phyloP scores from a whole-genome alignment of 2,113 vertebrate species.

The Brienomyrus brachyistius region DNA sequence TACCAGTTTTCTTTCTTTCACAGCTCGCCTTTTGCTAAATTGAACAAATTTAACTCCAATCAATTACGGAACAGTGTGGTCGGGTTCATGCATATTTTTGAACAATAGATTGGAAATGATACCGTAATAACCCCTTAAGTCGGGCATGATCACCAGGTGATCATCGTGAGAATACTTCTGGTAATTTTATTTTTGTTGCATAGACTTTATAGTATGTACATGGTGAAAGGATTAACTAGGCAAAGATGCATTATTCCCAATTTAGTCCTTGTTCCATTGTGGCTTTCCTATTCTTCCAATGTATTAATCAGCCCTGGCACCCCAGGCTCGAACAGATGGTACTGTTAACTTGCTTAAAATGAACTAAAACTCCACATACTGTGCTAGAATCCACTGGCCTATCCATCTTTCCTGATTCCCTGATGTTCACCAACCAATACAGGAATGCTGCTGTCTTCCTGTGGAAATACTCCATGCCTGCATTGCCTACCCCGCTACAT shows the following conservation, averaged over 20 bases:
- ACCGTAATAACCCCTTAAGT: background rate
- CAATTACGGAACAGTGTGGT: background rate
- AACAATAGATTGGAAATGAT: conserved; percentile 1
- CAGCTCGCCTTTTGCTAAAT: background rate
- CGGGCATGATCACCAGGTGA: background rate
- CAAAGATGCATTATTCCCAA: conserved; percentile 48
- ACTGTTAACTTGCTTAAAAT: conserved; percentile 56
- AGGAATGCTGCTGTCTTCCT: conserved; percentile 50
- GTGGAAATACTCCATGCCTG: conserved; percentile 45
- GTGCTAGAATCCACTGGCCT: conserved; percentile 50
- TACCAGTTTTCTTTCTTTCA: background rate
- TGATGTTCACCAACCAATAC: conserved; percentile 48
- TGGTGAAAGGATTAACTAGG: conserved; percentile 60
- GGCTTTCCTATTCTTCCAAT: conserved; percentile 57
- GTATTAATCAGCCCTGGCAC: conserved; percentile 67
- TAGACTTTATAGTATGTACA: conserved; percentile 61
- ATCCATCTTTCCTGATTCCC: conserved; percentile 50
- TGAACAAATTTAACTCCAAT: background rate
- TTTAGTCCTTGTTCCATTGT: conserved; percentile 47
- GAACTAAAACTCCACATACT: conserved; percentile 51
- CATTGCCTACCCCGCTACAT: conserved; percentile 35
- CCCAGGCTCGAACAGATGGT: conserved; percentile 59
- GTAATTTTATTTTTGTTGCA: conserved; percentile 47
- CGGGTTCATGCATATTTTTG: background rate
- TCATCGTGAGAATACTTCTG: conserved; percentile 33